Evolutionary conservation across 2,797 vertebrate genomes (phyloP).

Genomic region (Lithobates pipiens): DNA sequence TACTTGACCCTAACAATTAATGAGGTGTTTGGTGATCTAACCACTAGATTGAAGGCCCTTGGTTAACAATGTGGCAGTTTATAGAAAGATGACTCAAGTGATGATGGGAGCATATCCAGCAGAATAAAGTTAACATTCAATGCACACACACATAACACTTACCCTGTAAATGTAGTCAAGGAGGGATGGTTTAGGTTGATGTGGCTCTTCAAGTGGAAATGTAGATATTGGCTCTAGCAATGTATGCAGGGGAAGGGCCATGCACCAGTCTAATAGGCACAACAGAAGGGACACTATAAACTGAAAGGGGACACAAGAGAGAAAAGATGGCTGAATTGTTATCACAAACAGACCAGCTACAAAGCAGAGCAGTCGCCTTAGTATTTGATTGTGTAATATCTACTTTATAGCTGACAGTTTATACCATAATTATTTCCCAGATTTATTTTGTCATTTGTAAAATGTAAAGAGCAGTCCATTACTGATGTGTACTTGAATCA

Average conservation of each 20-base stretch:
- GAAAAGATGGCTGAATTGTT: neutral
- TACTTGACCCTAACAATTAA: constrained; percentile 18
- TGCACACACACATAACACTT: constrained; percentile 61
- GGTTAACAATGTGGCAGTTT: neutral
- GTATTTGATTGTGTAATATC: too few relatives aligned
- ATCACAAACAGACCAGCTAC: too few relatives aligned
- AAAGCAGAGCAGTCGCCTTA: too few relatives aligned
- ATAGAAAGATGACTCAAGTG: neutral
- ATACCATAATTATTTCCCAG: too few relatives aligned
- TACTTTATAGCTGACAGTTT: too few relatives aligned
- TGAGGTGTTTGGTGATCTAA: neutral
- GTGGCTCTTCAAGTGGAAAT: constrained; percentile 81
- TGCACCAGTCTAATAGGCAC: constrained; percentile 97
- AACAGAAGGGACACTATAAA: constrained; percentile 94
- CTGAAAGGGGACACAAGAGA: constrained; percentile 69
- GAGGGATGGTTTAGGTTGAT: constrained; percentile 82
- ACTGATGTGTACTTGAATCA: too few relatives aligned
- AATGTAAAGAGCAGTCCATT: too few relatives aligned
- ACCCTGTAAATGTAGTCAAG: constrained; percentile 98
- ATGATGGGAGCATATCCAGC: neutral
- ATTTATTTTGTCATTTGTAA: too few relatives aligned
- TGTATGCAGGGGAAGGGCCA: constrained; percentile 87
- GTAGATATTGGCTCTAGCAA: constrained; percentile 89
- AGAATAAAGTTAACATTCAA: neutral
- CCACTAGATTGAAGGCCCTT: neutral